Evolutionary conservation across 2,797 vertebrate genomes (phyloP).

Genomic region (Cossypha dichroa): DNA sequence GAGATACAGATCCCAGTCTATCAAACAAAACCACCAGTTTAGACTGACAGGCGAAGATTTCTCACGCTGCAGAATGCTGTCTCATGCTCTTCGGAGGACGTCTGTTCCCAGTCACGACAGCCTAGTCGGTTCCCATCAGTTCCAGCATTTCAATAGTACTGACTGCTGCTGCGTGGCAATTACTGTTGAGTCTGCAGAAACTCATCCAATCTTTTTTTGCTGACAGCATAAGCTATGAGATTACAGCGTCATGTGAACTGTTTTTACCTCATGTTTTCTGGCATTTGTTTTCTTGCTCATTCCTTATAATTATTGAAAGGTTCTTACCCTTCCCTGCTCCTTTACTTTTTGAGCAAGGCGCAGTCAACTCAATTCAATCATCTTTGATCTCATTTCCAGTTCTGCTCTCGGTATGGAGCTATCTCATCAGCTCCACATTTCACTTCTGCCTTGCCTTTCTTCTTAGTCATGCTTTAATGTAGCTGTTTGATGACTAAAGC

Average conservation of each 20-base stretch:
- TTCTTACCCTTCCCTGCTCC: background rate
- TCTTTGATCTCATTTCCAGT: background rate
- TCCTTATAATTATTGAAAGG: background rate
- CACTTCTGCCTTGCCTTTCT: background rate
- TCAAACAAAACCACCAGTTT: background rate
- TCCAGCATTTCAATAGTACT: slow-evolving; percentile 10
- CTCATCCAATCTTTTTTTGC: slow-evolving; percentile 16
- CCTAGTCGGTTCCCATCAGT: background rate
- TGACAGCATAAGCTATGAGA: background rate
- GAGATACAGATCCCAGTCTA: background rate
- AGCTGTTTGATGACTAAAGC: background rate
- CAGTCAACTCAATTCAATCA: background rate
- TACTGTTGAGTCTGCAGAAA: slow-evolving; percentile 41
- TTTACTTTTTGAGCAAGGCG: background rate
- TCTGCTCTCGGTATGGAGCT: background rate
- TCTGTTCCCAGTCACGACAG: slow-evolving; percentile 1
- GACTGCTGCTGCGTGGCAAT: background rate
- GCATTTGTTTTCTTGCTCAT: background rate
- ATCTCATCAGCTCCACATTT: background rate
- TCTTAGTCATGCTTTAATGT: slow-evolving; percentile 6
- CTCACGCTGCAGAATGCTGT: slow-evolving; percentile 2
- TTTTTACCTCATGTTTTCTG: background rate
- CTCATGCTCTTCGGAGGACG: background rate
- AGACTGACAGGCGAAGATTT: background rate
- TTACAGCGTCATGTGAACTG: background rate